A percentile compares a stretch with the other conserved stretches of the same genome.
Evolutionary conservation across 1,140 invertebrate genomes (phyloP).

Genomic region (Orius laevigatus): DNA sequence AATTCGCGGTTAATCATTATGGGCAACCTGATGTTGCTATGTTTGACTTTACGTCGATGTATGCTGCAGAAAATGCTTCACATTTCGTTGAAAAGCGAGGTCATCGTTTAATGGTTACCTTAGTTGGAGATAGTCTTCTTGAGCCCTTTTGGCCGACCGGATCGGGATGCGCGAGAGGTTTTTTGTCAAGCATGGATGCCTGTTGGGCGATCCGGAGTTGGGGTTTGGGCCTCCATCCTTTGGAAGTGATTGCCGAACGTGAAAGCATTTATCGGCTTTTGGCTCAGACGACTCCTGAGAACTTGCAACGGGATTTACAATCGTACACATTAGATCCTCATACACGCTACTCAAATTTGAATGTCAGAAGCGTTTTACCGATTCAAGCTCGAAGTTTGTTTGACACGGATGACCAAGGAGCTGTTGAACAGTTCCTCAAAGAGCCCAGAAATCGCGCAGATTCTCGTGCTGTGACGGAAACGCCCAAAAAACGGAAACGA

Average conservation of each 20-base stretch:
- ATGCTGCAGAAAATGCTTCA: constrained; percentile 87
- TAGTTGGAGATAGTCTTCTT: constrained; percentile 90
- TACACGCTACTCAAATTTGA: constrained; percentile 46
- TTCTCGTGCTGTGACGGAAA: constrained; percentile 26
- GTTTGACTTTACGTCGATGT: constrained; percentile 99
- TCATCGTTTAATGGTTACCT: constrained; percentile 62
- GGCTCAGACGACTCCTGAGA: constrained; percentile 86
- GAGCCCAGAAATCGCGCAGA: constrained; percentile 22
- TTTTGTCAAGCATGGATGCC: constrained; percentile 87
- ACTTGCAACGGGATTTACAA: constrained; percentile 74
- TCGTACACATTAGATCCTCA: constrained; percentile 81
- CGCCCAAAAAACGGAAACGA: constrained; percentile 43
- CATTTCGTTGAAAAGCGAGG: constrained; percentile 61
- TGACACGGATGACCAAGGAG: constrained; percentile 39
- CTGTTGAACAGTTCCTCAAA: constrained; percentile 28
- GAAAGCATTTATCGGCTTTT: constrained; percentile 73
- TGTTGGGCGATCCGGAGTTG: constrained; percentile 87
- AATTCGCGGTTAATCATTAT: constrained; percentile 97
- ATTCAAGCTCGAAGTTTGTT: constrained; percentile 44
- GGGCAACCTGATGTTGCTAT: constrained; percentile 96
- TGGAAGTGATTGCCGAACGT: constrained; percentile 80
- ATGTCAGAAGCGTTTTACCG: constrained; percentile 38
- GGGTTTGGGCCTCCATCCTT: constrained; percentile 49
- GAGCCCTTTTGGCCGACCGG: constrained; percentile 99
- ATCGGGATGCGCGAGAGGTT: constrained; percentile 92